Conservation (phyloP, 2,113 vertebrate genomes). For the Hemicordylus capensis region DNA sequence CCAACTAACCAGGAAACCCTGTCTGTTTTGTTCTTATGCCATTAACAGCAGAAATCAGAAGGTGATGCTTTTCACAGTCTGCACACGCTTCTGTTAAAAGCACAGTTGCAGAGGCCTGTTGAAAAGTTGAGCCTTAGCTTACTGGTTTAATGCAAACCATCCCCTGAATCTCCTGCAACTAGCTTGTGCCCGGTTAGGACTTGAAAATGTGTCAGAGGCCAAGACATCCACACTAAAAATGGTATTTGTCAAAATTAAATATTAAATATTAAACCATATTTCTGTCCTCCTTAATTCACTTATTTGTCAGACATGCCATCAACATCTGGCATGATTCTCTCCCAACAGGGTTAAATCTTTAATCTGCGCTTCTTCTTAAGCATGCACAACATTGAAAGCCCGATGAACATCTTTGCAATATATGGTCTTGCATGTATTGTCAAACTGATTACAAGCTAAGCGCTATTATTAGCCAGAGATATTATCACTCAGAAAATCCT, state of each 20-base stretch:
- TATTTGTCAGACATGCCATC: neutral
- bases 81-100: neutral
- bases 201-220: too few species aligned
- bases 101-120: too few species aligned
- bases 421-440: neutral
- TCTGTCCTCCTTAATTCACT: too few species aligned
- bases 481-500: neutral
- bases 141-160: neutral
- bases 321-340: neutral
- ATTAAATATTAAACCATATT: too few species aligned
- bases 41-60: neutral
- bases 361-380: neutral
- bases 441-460: neutral
- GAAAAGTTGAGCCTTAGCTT: neutral
- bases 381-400: neutral
- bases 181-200: too few species aligned
- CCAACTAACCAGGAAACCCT: neutral
- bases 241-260: neutral
- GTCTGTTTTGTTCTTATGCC: neutral
- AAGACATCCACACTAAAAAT: neutral
- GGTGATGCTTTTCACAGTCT: neutral
- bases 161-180: neutral
- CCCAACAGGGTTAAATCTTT: neutral
- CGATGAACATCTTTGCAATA: neutral
- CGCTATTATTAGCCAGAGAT: neutral